Evolutionary conservation across 2,888 invertebrate species (phyloP).

Genomic region (Pristionchus mayeri): DNA sequence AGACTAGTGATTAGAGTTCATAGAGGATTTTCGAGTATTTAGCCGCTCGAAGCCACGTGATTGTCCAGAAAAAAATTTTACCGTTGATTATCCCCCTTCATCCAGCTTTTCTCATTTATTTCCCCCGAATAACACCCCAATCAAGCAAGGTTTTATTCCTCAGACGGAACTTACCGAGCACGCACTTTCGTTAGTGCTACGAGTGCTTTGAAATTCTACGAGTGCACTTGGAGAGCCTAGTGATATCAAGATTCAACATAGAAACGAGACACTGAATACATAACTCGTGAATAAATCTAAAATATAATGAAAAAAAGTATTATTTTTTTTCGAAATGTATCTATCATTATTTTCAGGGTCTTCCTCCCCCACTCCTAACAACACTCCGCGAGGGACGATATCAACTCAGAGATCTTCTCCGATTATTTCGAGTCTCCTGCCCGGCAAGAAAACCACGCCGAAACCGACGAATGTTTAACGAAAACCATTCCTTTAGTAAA

Average conservation of each 20-base stretch:
- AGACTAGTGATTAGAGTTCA: too few species aligned
- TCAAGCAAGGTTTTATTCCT: too few species aligned
- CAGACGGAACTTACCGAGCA: too few species aligned
- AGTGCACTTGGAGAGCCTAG: background rate
- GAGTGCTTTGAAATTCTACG: background rate
- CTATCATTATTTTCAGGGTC: background rate
- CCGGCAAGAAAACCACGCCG: conserved; percentile 4
- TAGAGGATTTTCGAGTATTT: too few species aligned
- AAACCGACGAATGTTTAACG: conserved; percentile 25
- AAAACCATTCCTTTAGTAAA: too few species aligned
- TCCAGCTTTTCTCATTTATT: too few species aligned
- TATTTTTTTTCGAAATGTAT: background rate
- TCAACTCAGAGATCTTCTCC: background rate
- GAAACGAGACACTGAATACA: background rate
- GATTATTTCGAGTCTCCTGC: background rate
- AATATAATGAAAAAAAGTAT: background rate
- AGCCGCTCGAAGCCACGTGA: too few species aligned
- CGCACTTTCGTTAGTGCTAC: background rate
- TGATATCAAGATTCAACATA: background rate
- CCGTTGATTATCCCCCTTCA: too few species aligned
- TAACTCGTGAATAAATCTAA: background rate
- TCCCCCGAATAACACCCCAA: too few species aligned
- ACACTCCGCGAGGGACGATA: background rate
- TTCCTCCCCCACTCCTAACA: background rate
- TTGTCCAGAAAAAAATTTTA: too few species aligned